Conservation (phyloP, 2,888 invertebrate genomes). For the Hyppa rectilinea region DNA sequence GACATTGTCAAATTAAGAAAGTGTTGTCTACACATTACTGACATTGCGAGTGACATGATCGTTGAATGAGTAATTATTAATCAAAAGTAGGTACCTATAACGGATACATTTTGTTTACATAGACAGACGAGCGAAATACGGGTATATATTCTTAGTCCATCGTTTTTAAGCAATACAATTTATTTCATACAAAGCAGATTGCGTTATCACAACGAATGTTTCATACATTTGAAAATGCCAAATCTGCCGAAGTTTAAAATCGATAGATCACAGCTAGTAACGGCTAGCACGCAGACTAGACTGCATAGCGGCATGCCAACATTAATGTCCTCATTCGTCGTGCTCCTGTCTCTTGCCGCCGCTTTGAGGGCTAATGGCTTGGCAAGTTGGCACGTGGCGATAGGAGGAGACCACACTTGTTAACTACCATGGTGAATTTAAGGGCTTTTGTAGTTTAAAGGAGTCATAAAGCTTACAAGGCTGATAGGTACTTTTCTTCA, state of each 20-base stretch:
- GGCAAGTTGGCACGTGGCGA: slow-evolving; percentile 13
- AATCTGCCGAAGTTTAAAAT: slow-evolving; percentile 16
- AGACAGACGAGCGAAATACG: not conserved
- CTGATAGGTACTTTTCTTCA: not conserved
- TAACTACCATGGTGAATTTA: slow-evolving; percentile 27
- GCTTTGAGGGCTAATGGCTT: not conserved
- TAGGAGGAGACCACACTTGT: slow-evolving; percentile 1
- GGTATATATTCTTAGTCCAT: not conserved
- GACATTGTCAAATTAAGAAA: slow-evolving; percentile 43
- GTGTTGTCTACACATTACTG: slow-evolving; percentile 5
- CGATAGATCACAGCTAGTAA: slow-evolving; percentile 12
- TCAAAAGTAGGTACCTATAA: too few relatives aligned
- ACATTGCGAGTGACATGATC: not conserved
- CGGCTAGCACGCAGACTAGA: slow-evolving; percentile 3
- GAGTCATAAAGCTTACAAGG: slow-evolving; percentile 3
- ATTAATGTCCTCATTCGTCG: slow-evolving; percentile 24
- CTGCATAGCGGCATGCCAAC: slow-evolving; percentile 26
- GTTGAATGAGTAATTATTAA: not conserved
- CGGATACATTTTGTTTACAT: not conserved
- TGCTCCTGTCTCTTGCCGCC: slow-evolving; percentile 9
- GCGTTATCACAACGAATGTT: not conserved
- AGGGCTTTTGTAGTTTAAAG: not conserved
- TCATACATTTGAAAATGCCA: not conserved
- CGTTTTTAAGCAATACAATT: not conserved
- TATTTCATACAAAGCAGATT: not conserved